A percentile compares a stretch with the other conserved stretches of the same genome.
These are phyloP conservation scores for Corydoras maculifer DNA, from an alignment of 2,113 vertebrate species.

Conservation along the genomic window DNA sequence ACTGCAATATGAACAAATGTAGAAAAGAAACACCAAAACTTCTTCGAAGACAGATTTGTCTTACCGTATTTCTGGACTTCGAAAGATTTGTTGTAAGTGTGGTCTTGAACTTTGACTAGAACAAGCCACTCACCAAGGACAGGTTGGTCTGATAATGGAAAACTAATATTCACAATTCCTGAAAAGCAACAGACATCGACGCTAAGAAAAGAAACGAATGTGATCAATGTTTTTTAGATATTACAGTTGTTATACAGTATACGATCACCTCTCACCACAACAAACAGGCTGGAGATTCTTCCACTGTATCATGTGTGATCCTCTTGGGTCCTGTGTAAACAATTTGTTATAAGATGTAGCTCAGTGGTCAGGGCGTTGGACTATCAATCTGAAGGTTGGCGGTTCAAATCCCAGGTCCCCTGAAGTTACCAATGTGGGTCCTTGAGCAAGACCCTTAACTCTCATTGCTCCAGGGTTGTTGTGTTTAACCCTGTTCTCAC, in stretches of 20 bases:
- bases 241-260: not conserved
- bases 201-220: not conserved
- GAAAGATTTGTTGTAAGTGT: conserved; percentile 85
- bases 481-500: no score
- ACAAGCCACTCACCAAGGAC: conserved; percentile 86
- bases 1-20: no score
- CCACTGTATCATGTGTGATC: conserved; percentile 87
- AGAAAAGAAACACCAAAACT: no score
- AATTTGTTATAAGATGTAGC: not conserved
- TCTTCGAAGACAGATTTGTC: conserved; percentile 29
- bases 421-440: no score
- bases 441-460: no score
- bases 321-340: conserved; percentile 75
- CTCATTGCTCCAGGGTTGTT: no score
- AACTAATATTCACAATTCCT: conserved; percentile 85
- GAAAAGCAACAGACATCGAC: conserved; percentile 33
- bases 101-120: conserved; percentile 82
- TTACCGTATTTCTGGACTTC: conserved; percentile 92
- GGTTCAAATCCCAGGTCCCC: no score
- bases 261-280: conserved; percentile 68
- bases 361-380: no score
- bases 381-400: no score
- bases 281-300: conserved; percentile 71
- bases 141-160: conserved; percentile 88
- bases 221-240: not conserved